These are phyloP conservation scores for Psilopsiagon aymara DNA, from an alignment of 2,113 vertebrate genomes.

Conservation along the genomic window DNA sequence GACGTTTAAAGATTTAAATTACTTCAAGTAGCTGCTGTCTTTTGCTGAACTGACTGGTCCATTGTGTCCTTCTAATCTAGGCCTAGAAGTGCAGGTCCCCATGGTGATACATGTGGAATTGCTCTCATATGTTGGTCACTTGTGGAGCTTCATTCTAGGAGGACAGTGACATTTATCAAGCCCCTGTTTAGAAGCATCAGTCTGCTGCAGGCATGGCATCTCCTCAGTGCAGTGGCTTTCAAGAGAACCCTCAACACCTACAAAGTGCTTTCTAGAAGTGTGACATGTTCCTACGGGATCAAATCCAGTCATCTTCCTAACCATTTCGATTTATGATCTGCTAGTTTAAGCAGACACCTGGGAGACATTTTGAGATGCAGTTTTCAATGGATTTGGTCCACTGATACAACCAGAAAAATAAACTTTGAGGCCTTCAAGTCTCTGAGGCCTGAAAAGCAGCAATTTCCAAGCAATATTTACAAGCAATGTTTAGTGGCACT, in stretches of 20 bases:
- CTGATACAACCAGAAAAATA: background rate
- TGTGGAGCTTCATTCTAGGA: background rate
- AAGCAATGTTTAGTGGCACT: slow-evolving; percentile 54
- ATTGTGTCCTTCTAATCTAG: background rate
- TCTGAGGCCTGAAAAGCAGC: background rate
- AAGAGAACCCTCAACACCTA: background rate
- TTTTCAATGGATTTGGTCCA: background rate
- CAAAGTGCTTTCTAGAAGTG: background rate
- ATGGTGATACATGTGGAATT: fast-evolving
- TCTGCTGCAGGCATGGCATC: background rate
- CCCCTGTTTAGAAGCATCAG: background rate
- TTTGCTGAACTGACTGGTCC: background rate
- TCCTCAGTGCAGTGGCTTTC: background rate
- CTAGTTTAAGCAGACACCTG: background rate
- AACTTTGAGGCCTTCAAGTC: background rate
- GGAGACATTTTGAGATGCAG: background rate
- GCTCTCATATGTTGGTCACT: fast-evolving
- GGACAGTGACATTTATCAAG: background rate
- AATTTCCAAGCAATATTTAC: background rate
- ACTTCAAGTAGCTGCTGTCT: background rate
- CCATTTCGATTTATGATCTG: background rate
- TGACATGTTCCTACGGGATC: background rate
- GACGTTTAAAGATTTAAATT: background rate
- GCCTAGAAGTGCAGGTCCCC: background rate
- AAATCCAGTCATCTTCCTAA: background rate